Evolutionary conservation across 2,888 invertebrate genomes (phyloP).

Genomic region (Ormyrus thymus): DNA sequence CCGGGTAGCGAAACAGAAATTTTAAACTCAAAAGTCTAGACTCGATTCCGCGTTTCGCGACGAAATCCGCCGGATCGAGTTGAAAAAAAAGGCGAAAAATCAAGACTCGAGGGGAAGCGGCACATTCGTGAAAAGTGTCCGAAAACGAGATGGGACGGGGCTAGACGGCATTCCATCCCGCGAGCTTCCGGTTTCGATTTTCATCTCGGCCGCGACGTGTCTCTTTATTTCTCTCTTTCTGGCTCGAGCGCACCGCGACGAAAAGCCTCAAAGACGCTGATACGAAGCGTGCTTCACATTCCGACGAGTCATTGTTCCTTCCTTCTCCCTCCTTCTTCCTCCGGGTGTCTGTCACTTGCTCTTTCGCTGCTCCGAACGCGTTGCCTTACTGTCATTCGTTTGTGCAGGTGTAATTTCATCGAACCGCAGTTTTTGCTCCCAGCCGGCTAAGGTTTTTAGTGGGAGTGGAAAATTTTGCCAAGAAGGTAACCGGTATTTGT

Average conservation of each 20-base stretch:
- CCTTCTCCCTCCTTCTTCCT: neutral
- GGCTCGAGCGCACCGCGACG: neutral
- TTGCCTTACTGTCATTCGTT: neutral
- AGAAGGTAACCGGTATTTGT: no score
- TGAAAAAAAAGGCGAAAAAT: neutral
- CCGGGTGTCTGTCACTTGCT: neutral
- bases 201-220: conserved; percentile 1
- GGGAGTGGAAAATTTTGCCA: no score
- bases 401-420: no score
- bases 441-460: no score
- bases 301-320: conserved; percentile 29
- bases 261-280: conserved; percentile 9
- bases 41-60: conserved; percentile 32
- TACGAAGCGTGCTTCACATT: conserved; percentile 8
- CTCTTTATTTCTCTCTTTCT: no score
- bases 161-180: conserved; percentile 13
- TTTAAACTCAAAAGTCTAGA: conserved; percentile 26
- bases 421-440: no score
- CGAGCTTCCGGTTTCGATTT: conserved; percentile 42
- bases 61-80: neutral
- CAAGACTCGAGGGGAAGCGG: neutral
- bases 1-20: conserved; percentile 13
- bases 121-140: conserved; percentile 7
- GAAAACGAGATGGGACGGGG: neutral
- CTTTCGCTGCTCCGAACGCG: neutral